A percentile compares a stretch with the other conserved stretches of the same genome.
Evolutionary conservation across 2,113 vertebrate genomes (phyloP).

Genomic region (Helogale parvula): DNA sequence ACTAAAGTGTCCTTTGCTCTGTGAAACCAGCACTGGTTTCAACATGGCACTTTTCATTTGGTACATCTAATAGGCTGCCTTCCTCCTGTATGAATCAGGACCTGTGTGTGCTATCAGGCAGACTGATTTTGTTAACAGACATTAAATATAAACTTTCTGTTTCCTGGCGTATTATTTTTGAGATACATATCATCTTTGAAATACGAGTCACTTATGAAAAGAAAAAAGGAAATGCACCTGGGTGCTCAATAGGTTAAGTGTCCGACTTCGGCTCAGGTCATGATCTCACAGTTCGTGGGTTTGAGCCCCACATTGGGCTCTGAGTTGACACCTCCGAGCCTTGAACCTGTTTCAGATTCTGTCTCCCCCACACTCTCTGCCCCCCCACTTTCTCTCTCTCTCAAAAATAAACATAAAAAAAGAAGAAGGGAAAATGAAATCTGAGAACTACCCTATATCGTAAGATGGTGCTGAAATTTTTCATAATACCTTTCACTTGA

Average conservation of each 20-base stretch:
- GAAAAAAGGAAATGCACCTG: not conserved
- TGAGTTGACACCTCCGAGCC: no score
- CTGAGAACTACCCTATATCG: not conserved
- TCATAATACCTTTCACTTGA: not conserved
- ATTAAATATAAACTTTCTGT: not conserved
- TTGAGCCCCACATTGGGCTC: no score
- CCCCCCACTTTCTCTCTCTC: no score
- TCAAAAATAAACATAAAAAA: not conserved
- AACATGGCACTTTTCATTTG: not conserved
- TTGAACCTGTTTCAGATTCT: no score
- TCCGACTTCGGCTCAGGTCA: no score
- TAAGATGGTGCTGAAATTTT: not conserved
- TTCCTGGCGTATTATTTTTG: not conserved
- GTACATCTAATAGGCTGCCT: not conserved
- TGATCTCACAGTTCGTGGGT: no score
- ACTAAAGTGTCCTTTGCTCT: not conserved
- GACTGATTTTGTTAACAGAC: not conserved
- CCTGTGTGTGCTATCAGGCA: not conserved
- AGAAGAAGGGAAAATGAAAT: slow-evolving; percentile 1
- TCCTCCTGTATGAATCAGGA: not conserved
- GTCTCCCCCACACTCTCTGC: no score
- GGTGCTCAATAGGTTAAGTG: no score
- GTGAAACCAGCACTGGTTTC: not conserved
- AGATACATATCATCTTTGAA: not conserved
- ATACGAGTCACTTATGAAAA: not conserved